A percentile compares a stretch with the other conserved stretches of the same genome.
phyloP scores from a whole-genome alignment of 2,113 vertebrate species.

The Thymallus thymallus region DNA sequence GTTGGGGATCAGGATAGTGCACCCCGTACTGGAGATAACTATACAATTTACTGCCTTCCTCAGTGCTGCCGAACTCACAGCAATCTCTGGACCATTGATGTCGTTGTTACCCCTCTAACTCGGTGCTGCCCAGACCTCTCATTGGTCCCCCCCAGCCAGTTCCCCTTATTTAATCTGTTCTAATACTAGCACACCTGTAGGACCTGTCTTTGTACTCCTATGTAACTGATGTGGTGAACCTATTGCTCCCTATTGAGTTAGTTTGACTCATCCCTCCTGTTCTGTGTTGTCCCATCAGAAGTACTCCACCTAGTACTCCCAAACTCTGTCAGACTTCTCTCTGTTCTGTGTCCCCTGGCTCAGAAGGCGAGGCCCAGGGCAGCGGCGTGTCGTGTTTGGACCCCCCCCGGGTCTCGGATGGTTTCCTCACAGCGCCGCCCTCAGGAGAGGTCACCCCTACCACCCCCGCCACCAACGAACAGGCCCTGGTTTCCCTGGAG shows the following conservation, averaged over 20 bases:
- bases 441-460: conserved; percentile 84
- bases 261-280: background rate
- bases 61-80: conserved; percentile 39
- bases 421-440: conserved; percentile 84
- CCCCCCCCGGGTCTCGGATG: conserved; percentile 79
- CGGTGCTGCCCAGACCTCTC: background rate
- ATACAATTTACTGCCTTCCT: conserved; percentile 97
- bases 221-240: too few relatives aligned
- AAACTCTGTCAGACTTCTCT: background rate
- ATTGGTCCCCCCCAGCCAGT: too few relatives aligned
- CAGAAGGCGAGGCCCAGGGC: conserved; percentile 68
- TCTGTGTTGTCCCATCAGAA: background rate
- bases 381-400: conserved; percentile 71
- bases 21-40: conserved; percentile 89
- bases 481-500: conserved; percentile 81
- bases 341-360: conserved; percentile 38
- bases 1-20: conserved; percentile 84
- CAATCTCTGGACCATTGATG: background rate
- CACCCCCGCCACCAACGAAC: conserved; percentile 77
- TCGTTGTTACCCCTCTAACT: background rate
- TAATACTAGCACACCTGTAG: too few relatives aligned
- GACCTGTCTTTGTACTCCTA: too few relatives aligned
- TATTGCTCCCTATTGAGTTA: background rate
- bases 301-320: too few relatives aligned
- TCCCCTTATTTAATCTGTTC: too few relatives aligned